Evolutionary conservation across 2,888 invertebrate genomes (phyloP), one percentile per base, ranked within the genome.

Genomic region (Drosophila eohydei): DNA sequence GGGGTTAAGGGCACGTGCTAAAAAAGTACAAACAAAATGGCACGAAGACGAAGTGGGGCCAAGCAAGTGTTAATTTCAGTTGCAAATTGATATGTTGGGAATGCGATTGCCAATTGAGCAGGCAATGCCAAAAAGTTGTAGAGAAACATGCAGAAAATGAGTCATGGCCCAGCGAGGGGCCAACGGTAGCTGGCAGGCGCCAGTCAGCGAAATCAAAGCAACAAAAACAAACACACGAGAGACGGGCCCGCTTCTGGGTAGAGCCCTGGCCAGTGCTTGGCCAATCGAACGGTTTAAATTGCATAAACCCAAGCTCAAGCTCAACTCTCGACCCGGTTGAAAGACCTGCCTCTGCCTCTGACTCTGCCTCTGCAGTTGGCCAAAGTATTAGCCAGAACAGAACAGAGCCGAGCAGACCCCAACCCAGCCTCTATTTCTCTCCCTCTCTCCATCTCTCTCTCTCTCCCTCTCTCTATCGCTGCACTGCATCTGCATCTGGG

Each of bases 31-130:
- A 43, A 11, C 38, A 41, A 73, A 48, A 26, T 44, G 51, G 52
- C 12, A 55, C 46, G 40, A 43, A 32, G 5, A 30, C 8, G n/a
- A 32, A 56, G 46, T 9, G 32, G 56, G 54, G 40, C n/a, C 40
- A 16, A 60, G 48, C 34, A 30, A 38, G 50, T 43, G 54, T 54
- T 56, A 74, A 67, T 72, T 60, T 71, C 41, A 77, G 67, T 78
- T 81, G 78, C 67, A 81, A 78, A 78, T 73, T 78, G 78, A 78
- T 68, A 81, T 50, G 58, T 67, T 78, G 78, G 78, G 81, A 78
- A 78, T 81, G 78, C 78, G 43, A 72, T 73, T 73, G 51, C 14
- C 62, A 63, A 46, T 70, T 56, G 52, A 50, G n/a, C 40, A 34
- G 52, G 44, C 28, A 73, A 65, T 77, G 55, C 34, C 64, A 48